phyloP scores from a whole-genome alignment of 2,113 vertebrate species.

The Turnix velox region DNA sequence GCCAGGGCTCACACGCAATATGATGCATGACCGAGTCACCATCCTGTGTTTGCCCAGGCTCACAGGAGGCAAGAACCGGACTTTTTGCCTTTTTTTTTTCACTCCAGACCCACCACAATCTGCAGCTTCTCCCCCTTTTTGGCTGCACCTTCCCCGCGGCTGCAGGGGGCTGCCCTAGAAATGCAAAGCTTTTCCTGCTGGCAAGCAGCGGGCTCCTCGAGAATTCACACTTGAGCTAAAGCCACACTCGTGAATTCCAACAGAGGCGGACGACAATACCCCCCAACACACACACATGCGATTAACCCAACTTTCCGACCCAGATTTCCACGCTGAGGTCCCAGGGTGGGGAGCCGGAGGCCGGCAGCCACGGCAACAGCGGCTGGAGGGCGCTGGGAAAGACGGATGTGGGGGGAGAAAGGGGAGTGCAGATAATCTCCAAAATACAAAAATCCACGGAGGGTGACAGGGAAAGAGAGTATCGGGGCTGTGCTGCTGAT shows the following conservation, averaged over 20 bases:
- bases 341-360: not conserved
- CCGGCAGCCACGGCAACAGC: not conserved
- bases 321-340: not conserved
- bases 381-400: not conserved
- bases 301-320: not conserved
- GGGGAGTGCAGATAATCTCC: not conserved
- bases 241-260: not conserved
- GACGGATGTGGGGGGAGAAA: no score
- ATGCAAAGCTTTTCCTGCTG: not conserved
- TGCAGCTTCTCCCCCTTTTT: not conserved
- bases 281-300: not conserved
- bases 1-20: not conserved
- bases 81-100: not conserved
- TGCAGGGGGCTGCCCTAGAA: not conserved
- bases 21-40: not conserved
- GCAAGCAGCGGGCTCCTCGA: not conserved
- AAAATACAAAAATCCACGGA: accelerated
- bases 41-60: not conserved
- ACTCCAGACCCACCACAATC: not conserved
- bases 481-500: not conserved
- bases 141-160: not conserved
- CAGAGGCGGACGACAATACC: not conserved
- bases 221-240: not conserved
- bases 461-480: not conserved
- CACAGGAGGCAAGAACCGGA: accelerated